Evolutionary conservation across 2,797 vertebrate genomes (phyloP).

Genomic region (Sebastes matsubarae): DNA sequence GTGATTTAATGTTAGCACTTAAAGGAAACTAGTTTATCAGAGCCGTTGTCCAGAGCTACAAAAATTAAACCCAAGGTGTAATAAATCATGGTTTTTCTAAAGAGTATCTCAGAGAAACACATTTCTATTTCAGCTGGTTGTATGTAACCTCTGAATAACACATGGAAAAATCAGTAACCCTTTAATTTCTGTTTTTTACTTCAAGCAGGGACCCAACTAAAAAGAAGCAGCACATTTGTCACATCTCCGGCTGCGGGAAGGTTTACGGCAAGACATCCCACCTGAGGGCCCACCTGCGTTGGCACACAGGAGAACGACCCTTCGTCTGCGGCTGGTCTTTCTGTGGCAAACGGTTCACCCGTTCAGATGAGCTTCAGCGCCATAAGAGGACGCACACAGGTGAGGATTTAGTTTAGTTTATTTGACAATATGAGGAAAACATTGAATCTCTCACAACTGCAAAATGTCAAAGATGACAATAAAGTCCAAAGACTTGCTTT

Average conservation of each 20-base stretch:
- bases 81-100: background rate
- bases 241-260: slow-evolving; percentile 93
- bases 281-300: slow-evolving; percentile 93
- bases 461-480: background rate
- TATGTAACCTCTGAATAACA: background rate
- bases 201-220: slow-evolving; percentile 89
- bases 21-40: background rate
- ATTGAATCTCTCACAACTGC: background rate
- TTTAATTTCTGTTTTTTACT: background rate
- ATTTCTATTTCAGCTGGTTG: background rate
- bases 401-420: slow-evolving; percentile 65
- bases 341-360: slow-evolving; percentile 95
- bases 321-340: slow-evolving; percentile 93
- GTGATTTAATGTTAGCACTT: background rate
- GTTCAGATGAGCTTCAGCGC: slow-evolving; percentile 93
- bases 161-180: background rate
- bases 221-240: slow-evolving; percentile 98
- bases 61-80: background rate
- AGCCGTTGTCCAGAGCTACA: background rate
- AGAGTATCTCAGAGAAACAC: background rate
- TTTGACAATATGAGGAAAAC: background rate
- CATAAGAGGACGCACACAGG: slow-evolving; percentile 97
- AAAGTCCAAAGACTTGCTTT: background rate
- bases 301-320: slow-evolving; percentile 96
- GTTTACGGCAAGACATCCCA: slow-evolving; percentile 97